Evolutionary conservation across 2,113 vertebrate genomes (phyloP).

Genomic region (Gymnogyps californianus): DNA sequence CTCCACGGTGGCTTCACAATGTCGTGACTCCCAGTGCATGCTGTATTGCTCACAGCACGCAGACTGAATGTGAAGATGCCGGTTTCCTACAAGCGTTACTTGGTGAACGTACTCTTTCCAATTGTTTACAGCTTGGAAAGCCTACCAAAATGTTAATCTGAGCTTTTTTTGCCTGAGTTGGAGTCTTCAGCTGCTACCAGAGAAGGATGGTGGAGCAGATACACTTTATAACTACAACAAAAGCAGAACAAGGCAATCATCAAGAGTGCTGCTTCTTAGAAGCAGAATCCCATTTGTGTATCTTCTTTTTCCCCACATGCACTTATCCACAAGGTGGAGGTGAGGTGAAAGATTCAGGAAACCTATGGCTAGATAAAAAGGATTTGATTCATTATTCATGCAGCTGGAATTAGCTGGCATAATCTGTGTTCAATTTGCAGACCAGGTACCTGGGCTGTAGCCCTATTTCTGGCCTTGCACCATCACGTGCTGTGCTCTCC

Average conservation of each 20-base stretch:
- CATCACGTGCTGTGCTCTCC: fast-evolving
- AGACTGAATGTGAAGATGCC: background rate
- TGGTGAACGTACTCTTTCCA: background rate
- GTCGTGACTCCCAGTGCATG: background rate
- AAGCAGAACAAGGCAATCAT: background rate
- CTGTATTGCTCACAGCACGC: background rate
- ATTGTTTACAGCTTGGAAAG: background rate
- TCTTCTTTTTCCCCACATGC: background rate
- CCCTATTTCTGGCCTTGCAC: background rate
- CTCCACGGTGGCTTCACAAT: background rate
- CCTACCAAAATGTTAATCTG: background rate
- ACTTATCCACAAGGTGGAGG: background rate
- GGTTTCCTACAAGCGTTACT: background rate
- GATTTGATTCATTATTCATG: background rate
- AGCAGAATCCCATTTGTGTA: background rate
- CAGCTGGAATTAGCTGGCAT: background rate
- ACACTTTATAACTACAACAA: background rate
- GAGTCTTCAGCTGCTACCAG: background rate
- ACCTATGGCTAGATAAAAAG: background rate
- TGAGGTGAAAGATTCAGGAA: background rate
- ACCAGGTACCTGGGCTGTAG: background rate
- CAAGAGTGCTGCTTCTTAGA: background rate
- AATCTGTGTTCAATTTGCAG: background rate
- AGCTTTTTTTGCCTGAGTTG: background rate
- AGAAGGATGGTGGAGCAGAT: background rate